A percentile compares a stretch with the other conserved stretches of the same genome.
Conservation (phyloP, 2,113 vertebrate genomes). For the Clarias batrachus region DNA sequence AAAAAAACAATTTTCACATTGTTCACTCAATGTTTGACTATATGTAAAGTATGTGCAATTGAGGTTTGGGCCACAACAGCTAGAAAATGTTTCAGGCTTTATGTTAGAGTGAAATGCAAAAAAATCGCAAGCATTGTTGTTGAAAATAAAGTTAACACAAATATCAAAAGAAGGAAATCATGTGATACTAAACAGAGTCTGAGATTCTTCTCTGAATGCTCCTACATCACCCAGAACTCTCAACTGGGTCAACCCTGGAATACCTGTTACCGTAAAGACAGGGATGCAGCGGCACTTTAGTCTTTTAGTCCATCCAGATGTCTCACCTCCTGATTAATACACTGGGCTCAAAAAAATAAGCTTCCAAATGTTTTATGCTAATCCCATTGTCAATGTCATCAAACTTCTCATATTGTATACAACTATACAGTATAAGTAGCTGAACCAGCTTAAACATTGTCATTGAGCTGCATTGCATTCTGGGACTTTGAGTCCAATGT, state of each 20-base stretch:
- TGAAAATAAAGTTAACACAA: background rate
- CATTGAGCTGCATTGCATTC: background rate
- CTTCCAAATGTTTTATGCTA: background rate
- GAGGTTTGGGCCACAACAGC: background rate
- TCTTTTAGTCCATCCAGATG: background rate
- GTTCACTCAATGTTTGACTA: background rate
- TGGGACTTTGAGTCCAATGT: background rate
- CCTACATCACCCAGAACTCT: background rate
- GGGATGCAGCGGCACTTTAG: background rate
- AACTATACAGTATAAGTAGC: background rate
- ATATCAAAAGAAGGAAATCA: background rate
- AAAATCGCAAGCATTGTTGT: background rate
- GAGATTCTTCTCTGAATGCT: background rate
- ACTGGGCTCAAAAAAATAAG: background rate
- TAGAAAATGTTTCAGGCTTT: background rate
- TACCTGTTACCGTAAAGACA: background rate
- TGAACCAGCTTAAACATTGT: background rate
- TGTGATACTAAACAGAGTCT: background rate
- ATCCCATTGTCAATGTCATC: background rate
- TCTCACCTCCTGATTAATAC: background rate
- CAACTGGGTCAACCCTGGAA: background rate
- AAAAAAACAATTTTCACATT: no score
- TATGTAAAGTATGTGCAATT: background rate
- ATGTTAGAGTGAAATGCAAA: background rate
- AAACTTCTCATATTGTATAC: accelerated